Base-by-base conservation (phyloP, 2,797 vertebrate species). In the Furcifer pardalis region DNA sequence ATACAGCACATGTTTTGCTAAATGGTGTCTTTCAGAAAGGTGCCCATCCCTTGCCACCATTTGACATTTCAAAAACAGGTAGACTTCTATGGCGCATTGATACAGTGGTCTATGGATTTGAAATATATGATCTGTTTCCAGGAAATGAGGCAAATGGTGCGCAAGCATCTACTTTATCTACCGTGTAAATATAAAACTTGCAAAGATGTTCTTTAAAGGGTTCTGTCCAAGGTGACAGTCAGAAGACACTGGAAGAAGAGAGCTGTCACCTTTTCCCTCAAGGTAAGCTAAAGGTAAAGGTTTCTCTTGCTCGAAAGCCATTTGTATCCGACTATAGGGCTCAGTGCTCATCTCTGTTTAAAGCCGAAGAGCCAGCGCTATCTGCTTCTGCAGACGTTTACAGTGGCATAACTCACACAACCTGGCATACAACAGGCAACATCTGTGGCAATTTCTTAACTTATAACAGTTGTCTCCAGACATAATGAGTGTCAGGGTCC, bases 21-120 rank as follows among this genome's bases (percentile, higher is more conserved):
- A 73, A 84, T 17, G 40, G 5, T 72, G 56, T 37, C 68, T 84
- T 84, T 79, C 76, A 79, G 77, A 79, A 84, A 44, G 42, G 40
- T 73, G 76, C 2, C 68, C 42, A 73, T 68, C 68, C 32, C 59
- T 71, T 84, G 66, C 68, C 79, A 73, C 19, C 30, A 46, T 49
- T 27, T 46, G 42, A 15, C 42, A 72, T 84, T 84, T 73, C n/a
- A 49, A 79, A 79, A 63, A 84, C 42, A 79, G 59, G 68, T 60
- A 81, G 37, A 25, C 40, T 62, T 60, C 80, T 82, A 69, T 82
- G n/a, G 19, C 32, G 80, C 7, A 10, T 73, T 32, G 40, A 73
- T 44, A 35, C 62, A 37, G 68, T 44, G 68, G 68, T 72, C 79
- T 44, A 44, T 62, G 30, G 52, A 32, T 30, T 40, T 44, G 30